These are phyloP conservation scores for Probaryconus sp. DNA, from an alignment of 1,140 invertebrate genomes.

Conservation along the genomic window DNA sequence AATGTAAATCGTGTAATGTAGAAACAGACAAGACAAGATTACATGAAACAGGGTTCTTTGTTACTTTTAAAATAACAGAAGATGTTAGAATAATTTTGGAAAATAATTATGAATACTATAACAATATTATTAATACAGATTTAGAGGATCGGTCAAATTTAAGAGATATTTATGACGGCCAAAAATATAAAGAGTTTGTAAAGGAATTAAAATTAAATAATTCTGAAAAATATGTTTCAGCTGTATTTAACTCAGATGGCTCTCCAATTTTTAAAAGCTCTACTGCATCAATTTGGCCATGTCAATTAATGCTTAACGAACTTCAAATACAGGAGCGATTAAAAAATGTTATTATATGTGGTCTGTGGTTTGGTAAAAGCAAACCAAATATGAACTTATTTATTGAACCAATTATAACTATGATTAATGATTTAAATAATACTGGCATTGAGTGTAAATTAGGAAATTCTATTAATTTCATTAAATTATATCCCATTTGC, in stretches of 20 bases:
- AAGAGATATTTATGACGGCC: conserved; percentile 3
- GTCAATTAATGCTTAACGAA: no score
- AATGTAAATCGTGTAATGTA: no score
- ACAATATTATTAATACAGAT: no score
- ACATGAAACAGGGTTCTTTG: no score
- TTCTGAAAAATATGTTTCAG: neutral
- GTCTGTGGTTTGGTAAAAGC: neutral
- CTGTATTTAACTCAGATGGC: neutral
- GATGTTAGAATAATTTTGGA: no score
- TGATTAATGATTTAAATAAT: neutral
- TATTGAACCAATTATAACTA: neutral
- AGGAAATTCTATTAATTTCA: neutral
- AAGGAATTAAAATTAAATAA: neutral
- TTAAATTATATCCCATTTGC: conserved; percentile 1
- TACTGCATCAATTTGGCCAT: neutral
- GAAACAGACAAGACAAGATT: no score
- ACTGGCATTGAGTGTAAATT: neutral
- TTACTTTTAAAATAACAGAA: no score
- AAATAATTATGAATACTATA: no score
- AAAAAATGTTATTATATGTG: neutral
- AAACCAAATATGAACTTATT: neutral
- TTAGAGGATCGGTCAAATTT: neutral
- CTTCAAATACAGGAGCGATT: no score
- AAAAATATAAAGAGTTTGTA: conserved; percentile 1
- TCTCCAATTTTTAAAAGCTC: conserved; percentile 1